Evolutionary conservation across 35 echinoderm and acorn worm species (phyloP), one percentile per base, ranked within the genome.

Genomic region (Ophioderma brevispina): DNA sequence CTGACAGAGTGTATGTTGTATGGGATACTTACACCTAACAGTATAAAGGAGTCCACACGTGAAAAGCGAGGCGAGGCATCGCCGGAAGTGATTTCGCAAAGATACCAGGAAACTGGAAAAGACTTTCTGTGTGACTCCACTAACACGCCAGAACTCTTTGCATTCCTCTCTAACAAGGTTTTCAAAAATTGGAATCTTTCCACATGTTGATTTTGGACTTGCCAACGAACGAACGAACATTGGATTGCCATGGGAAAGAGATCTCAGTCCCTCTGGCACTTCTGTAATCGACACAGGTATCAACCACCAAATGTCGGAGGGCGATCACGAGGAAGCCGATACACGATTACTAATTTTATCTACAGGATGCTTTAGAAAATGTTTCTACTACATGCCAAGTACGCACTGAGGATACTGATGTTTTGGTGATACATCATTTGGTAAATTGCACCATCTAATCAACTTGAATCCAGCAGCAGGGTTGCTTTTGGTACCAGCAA

Each of bases 391-490:
- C 31, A 36, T 63, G 33, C 37, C 30, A 37, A 25, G 87, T 89
- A 37, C 87, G 78, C 78, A 89, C 78, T 89, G 87, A 81, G 35
- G 87, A 81, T 70, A 63, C 87, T 31, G 87, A 89, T 82, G 38
- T 82, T 37, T 89, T 80, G 70, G 87, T 89, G 1, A 83, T 90
- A 33, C 88, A n/a, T 90, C 50, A 46, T 90, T 56, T n/a, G n/a
- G 79, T 19, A 49, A 79, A 63, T 90, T 90, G 17, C 88, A 90
- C 39, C 0, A 75, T 40, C 55, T 90, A 31, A 15, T 90, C 34
- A 82, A 21, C 76, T n/a, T n/a, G n/a, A n/a, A n/a, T n/a, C n/a
- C n/a, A n/a, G n/a, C 49, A 70, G 82, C 18, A 76, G 88, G 79
- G 55, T 90, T 70, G 88, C 80, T 6, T 82, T 82, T 55, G 88